Base-by-base conservation (phyloP, 2,888 invertebrate genomes). In the Ophioninae sp. region DNA sequence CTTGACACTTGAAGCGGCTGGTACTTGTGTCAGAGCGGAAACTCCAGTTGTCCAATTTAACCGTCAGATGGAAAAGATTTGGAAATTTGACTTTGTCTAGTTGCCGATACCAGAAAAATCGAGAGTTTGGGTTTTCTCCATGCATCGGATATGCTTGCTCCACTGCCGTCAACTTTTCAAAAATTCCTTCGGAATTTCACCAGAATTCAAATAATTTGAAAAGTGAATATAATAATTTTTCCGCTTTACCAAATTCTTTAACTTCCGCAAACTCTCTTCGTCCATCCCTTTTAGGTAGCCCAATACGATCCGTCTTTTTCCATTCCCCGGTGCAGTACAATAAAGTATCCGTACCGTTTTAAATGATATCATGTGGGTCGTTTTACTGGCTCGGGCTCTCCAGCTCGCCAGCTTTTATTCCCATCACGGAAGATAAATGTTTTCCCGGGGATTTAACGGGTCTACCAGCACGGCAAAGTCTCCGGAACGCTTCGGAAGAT, bases 401-500 rank as follows among this genome's bases (percentile, higher is more conserved):
- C 30, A 61, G 73, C 39, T 56, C 78, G 56, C 30, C 37, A 41
- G 71, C 67, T 76, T 84, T 74, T 65, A 78, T 82, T 77, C 71
- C 80, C 75, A 79, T 78, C 78, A 67, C 51, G 72, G 59, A 78
- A 78, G 73, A 80, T 77, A 75, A 81, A 84, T 78, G 79, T 59
- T 65, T 65, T 77, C 79, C 69, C 69, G 67, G 71, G 65, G 78
- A 79, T 74, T 80, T 84, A 73, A 81, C 79, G 78, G 61, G 10
- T 73, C 77, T 75, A 69, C 23, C 77, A 37, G 39, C 41, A 61
- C 44, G 73, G 72, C 77, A 73, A 74, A 67, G 64, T 71, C 75
- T 75, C 65, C 75, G 79, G 23, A 80, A 82, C 79, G 82, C 41
- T 82, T 65, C 61, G 75, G 68, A 79, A 82, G 85, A 86, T 86